Evolutionary conservation across 2,888 invertebrate species (phyloP).

Genomic region (Andrena hattorfiana): DNA sequence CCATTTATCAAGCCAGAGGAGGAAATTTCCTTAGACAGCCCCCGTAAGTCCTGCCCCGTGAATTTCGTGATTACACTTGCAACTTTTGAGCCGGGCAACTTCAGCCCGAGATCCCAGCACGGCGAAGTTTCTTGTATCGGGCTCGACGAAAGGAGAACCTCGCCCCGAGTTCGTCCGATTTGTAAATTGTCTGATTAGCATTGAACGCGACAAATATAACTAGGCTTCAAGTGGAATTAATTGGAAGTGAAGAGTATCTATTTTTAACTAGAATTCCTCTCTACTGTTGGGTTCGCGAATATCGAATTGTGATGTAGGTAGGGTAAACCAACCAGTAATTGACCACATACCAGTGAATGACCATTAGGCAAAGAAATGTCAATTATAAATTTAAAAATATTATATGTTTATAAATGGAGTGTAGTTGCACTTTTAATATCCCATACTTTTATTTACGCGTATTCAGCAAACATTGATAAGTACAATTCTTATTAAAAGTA

Average conservation of each 20-base stretch:
- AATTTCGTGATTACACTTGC: constrained; percentile 64
- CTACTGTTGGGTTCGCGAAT: too few relatives aligned
- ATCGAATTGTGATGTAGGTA: too few relatives aligned
- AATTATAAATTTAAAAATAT: too few relatives aligned
- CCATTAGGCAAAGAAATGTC: too few relatives aligned
- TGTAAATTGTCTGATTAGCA: constrained; percentile 14
- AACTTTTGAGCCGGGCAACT: constrained; percentile 53
- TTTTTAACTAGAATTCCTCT: too few relatives aligned
- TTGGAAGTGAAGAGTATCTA: background rate
- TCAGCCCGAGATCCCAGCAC: constrained; percentile 3
- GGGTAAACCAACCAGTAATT: too few relatives aligned
- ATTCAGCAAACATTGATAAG: too few relatives aligned
- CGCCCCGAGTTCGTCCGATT: constrained; percentile 8
- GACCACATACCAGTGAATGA: too few relatives aligned
- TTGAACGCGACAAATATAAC: constrained; percentile 2
- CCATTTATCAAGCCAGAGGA: constrained; percentile 61
- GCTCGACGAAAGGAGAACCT: constrained; percentile 3
- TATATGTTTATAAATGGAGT: too few relatives aligned
- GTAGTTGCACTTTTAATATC: too few relatives aligned
- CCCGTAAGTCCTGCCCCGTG: constrained; percentile 28
- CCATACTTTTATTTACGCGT: too few relatives aligned
- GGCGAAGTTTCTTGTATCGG: constrained; percentile 45
- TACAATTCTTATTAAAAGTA: too few relatives aligned
- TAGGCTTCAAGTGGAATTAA: background rate
- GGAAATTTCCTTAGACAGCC: constrained; percentile 67